Percentiles rank a stretch among this genome's conserved stretches.
phyloP scores from a whole-genome alignment of 1,140 invertebrate species.

The Chironomus striatipennis region DNA sequence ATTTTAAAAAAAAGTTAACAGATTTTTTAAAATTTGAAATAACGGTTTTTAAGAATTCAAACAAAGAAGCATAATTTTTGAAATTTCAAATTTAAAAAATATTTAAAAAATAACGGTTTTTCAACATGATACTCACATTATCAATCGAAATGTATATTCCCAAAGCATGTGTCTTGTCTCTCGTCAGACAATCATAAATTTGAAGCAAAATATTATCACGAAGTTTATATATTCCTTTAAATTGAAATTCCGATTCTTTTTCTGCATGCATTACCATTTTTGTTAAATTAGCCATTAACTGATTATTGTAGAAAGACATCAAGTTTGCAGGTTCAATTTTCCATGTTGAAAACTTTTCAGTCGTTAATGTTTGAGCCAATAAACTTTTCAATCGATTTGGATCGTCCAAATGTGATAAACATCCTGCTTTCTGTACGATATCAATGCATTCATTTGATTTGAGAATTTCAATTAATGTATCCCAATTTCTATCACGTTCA shows the following conservation, averaged over 20 bases:
- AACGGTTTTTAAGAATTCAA: no score
- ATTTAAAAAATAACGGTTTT: constrained; percentile 27
- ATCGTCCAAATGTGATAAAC: constrained; percentile 79
- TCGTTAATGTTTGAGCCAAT: constrained; percentile 71
- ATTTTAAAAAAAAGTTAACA: no score
- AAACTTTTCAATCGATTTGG: constrained; percentile 78
- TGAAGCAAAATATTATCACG: constrained; percentile 63
- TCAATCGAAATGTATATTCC: constrained; percentile 62
- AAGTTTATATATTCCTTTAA: constrained; percentile 44
- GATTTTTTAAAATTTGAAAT: no score
- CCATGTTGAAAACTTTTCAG: constrained; percentile 52
- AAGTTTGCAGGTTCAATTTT: constrained; percentile 53
- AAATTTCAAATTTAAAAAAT: no score
- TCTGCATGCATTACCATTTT: constrained; percentile 50
- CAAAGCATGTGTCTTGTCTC: constrained; percentile 73
- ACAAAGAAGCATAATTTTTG: no score
- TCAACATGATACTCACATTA: constrained; percentile 45
- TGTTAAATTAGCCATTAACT: constrained; percentile 53
- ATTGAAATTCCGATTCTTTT: constrained; percentile 29
- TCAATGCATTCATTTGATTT: constrained; percentile 53
- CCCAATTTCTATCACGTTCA: constrained; percentile 72
- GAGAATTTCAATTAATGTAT: constrained; percentile 57
- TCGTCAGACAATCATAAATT: constrained; percentile 77
- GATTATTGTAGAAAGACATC: constrained; percentile 57
- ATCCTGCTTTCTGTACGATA: constrained; percentile 83